A percentile compares a stretch with the other conserved stretches of the same genome.
phyloP scores from a whole-genome alignment of 2,113 vertebrate species.

The Lepisosteus oculatus region DNA sequence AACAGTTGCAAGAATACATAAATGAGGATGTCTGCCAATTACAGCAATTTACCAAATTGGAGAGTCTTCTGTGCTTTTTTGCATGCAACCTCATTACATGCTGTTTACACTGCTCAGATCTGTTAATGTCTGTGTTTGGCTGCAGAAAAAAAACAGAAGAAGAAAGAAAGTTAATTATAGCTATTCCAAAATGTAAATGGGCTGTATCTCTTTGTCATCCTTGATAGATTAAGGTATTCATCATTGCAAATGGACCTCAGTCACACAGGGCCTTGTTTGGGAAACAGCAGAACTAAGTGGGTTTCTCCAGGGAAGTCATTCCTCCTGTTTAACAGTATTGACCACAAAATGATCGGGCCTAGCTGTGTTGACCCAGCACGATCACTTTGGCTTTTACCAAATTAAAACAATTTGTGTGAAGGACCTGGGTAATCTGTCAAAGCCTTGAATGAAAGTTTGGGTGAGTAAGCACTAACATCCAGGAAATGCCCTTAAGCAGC shows the following conservation, averaged over 20 bases:
- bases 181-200: constrained; percentile 24
- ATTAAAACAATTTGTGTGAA: constrained; percentile 45
- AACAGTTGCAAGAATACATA: constrained; percentile 13
- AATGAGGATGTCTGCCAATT: constrained; percentile 22
- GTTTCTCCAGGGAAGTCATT: constrained; percentile 20
- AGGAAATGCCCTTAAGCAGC: constrained; percentile 13
- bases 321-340: constrained; percentile 31
- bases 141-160: constrained; percentile 5
- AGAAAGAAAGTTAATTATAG: constrained; percentile 20
- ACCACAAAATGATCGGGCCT: constrained; percentile 22
- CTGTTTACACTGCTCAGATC: constrained; percentile 26
- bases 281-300: constrained; percentile 16
- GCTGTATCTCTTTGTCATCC: constrained; percentile 27
- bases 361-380: constrained; percentile 18
- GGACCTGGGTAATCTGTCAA: constrained; percentile 29
- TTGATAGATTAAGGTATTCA: constrained; percentile 25
- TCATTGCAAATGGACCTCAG: constrained; percentile 17
- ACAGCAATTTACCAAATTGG: constrained; percentile 17
- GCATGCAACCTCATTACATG: constrained; percentile 23
- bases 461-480: constrained; percentile 9
- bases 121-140: constrained; percentile 17
- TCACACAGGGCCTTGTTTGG: constrained; percentile 17
- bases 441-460: constrained; percentile 26
- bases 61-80: constrained; percentile 18
- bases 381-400: constrained; percentile 35